Conservation (phyloP, 2,888 invertebrate species). For the Coremacera marginata region DNA sequence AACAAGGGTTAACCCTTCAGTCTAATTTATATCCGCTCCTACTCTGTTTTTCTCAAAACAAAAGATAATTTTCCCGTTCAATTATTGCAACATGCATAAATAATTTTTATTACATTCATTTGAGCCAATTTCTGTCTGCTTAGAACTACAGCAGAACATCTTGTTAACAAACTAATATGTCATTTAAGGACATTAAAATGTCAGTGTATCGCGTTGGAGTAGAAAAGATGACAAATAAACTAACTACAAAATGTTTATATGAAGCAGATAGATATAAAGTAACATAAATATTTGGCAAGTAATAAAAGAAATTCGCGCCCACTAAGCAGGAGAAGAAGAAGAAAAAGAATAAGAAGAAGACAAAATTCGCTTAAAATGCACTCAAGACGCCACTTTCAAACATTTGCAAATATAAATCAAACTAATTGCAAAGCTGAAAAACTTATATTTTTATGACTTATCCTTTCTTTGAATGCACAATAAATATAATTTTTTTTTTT, state of each 20-base stretch:
- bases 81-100: conserved; percentile 17
- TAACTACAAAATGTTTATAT: background rate
- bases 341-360: background rate
- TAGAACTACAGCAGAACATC: background rate
- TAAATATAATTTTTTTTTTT: background rate
- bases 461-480: background rate
- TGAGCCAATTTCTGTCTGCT: background rate
- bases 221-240: conserved; percentile 24
- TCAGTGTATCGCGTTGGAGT: conserved; percentile 36
- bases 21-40: too few relatives aligned
- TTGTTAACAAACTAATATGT: conserved; percentile 33
- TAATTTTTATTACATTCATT: conserved; percentile 9
- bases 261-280: background rate
- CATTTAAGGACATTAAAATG: conserved; percentile 35
- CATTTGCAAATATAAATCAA: conserved; percentile 35
- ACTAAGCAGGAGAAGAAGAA: background rate
- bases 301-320: background rate
- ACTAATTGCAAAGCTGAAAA: conserved; percentile 35
- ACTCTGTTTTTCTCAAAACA: too few relatives aligned
- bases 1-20: too few relatives aligned
- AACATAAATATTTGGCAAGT: background rate
- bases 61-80: background rate
- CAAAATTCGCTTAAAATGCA: conserved; percentile 20
- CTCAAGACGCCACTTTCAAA: conserved; percentile 8
- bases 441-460: conserved; percentile 17